Percentiles rank a stretch among this genome's conserved stretches.
These are phyloP conservation scores for Allacma fusca DNA, from an alignment of 2,888 invertebrate species.

Conservation along the genomic window DNA sequence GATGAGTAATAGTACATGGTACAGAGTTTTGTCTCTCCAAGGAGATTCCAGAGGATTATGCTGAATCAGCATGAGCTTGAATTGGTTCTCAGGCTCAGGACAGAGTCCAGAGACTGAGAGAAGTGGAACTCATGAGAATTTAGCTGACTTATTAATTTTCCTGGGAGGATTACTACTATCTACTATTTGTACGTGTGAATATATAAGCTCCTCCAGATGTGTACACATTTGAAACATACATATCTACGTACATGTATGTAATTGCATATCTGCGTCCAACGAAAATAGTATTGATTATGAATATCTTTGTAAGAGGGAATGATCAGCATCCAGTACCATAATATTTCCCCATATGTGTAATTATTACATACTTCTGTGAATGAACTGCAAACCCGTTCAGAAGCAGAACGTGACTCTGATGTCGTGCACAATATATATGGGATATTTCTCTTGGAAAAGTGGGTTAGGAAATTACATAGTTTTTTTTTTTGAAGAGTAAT, in stretches of 20 bases:
- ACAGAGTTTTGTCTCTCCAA: neutral
- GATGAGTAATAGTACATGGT: neutral
- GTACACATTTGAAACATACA: neutral
- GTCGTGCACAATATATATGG: no score
- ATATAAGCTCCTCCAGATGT: neutral
- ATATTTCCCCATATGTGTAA: no score
- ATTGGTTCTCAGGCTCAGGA: constrained; percentile 23
- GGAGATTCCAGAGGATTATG: constrained; percentile 26
- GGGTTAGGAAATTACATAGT: neutral
- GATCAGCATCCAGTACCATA: no score
- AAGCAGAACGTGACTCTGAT: neutral
- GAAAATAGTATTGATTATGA: no score
- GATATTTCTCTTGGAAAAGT: neutral
- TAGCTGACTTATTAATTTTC: constrained; percentile 10
- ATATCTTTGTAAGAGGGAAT: no score
- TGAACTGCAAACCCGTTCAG: no score
- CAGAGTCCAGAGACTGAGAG: constrained; percentile 17
- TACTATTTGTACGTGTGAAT: neutral
- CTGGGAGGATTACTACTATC: neutral
- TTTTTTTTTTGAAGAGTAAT: neutral
- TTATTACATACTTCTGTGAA: no score
- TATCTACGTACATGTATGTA: no score
- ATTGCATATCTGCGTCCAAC: no score
- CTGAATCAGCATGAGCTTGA: constrained; percentile 38
- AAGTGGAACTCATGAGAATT: neutral